These are phyloP conservation scores for Leptopilina myrica DNA, from an alignment of 2,888 invertebrate genomes.

Conservation along the genomic window DNA sequence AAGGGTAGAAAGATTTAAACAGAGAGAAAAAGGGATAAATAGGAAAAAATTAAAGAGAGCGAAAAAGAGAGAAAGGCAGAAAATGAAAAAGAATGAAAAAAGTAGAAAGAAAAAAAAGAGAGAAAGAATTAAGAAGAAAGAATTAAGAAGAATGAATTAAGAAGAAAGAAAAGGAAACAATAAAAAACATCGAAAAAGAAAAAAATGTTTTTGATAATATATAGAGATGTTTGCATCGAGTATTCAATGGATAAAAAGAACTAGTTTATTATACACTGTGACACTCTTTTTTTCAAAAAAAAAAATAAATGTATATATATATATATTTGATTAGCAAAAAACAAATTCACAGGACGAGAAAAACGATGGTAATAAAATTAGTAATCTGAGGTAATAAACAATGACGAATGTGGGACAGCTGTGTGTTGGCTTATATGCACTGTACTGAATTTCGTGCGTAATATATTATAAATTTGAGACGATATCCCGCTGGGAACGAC, in stretches of 20 bases:
- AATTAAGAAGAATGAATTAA: too few relatives aligned
- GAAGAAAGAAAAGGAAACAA: too few relatives aligned
- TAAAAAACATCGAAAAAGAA: neutral
- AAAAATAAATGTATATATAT: too few relatives aligned
- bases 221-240: constrained; percentile 1
- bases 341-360: neutral
- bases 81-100: too few relatives aligned
- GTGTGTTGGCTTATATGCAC: constrained; percentile 19
- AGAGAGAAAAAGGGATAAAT: too few relatives aligned
- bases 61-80: too few relatives aligned
- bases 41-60: too few relatives aligned
- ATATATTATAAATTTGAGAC: constrained; percentile 41
- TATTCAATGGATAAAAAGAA: neutral
- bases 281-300: neutral
- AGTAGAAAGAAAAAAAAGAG: too few relatives aligned
- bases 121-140: too few relatives aligned
- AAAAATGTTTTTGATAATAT: neutral
- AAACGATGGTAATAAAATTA: constrained; percentile 37
- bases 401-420: constrained; percentile 37
- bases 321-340: constrained; percentile 1
- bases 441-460: constrained; percentile 37
- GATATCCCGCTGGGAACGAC: constrained; percentile 35
- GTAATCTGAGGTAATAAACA: constrained; percentile 33
- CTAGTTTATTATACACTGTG: neutral
- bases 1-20: too few relatives aligned